Conservation (phyloP, 1,140 invertebrate genomes). For the Caerostris extrusa region DNA sequence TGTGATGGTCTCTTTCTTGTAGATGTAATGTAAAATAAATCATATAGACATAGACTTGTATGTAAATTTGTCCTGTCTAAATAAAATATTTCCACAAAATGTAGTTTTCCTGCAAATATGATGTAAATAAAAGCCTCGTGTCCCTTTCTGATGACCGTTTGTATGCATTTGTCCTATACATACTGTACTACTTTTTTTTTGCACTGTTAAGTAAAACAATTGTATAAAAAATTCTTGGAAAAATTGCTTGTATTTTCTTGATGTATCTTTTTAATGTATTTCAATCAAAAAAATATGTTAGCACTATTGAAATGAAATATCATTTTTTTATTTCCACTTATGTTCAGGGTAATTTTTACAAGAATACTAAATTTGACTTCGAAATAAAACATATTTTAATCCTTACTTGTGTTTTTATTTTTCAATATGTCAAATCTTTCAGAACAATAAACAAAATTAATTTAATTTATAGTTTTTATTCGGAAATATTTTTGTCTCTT, state of each 20-base stretch:
- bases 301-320: not conserved
- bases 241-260: conserved; percentile 48
- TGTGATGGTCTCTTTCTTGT: not conserved
- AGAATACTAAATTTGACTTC: not conserved
- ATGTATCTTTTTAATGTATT: conserved; percentile 30
- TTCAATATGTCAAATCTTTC: not conserved
- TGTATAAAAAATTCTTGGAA: not conserved
- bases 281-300: not conserved
- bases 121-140: not conserved
- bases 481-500: no score
- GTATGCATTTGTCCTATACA: not conserved
- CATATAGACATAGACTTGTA: not conserved
- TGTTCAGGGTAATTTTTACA: conserved; percentile 8
- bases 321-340: not conserved
- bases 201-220: not conserved
- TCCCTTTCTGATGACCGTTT: not conserved
- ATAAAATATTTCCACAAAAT: not conserved
- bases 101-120: not conserved
- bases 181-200: not conserved
- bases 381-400: conserved; percentile 37
- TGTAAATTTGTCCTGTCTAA: not conserved
- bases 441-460: not conserved
- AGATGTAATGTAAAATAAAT: not conserved
- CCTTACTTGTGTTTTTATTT: not conserved
- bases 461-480: no score